Base-by-base conservation (phyloP, 92 coral and sea anemone species). In the Zoanthus sociatus region DNA sequence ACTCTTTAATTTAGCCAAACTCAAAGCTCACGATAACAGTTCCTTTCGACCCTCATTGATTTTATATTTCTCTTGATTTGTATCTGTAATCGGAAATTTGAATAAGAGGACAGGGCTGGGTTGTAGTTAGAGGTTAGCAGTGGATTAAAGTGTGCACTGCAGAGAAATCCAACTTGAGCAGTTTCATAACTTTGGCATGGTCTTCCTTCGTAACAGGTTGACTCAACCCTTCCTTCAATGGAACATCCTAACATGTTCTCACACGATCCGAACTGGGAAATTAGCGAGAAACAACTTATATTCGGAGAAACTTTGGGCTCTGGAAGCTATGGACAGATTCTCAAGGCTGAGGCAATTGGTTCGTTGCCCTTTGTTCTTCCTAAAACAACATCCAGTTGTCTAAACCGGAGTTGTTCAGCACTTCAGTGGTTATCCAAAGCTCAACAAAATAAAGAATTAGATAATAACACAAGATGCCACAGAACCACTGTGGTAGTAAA, bases 271-370 rank as follows among this genome's bases (percentile, higher is more conserved):
- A 93, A 93, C 75, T 93, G 92, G 1, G 96, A 96, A 81, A 93
- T 96, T 45, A 96, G 94, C 9, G 94, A 87, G 71, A 92, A 94
- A 21, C 83, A 94, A 86, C 92, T 96, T 64, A 67, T 87, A 45
- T 82, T 96, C 1, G 96, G 93, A 16, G 92, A 89, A 11, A 92
- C 78, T 37, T 84, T 96, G 44, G 98, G 98, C 7, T 88, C 96
- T 20, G 98, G 98, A 30, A 90, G 98, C 16, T 96, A 93, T 90
- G 98, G 98, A 3, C 92, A 89, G 50, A 98, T 96, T 64, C 79
- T 91, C 78, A 96, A 96, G 87, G 98, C 96, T 17, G 98, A 96
- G 61, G 98, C 98, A 33, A 63, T 93, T 14, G 98, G 98, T 48
- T 91, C 92, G 4, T 78, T 93, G 60, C 94, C 93, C 69, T 83